Evolutionary conservation across 2,888 invertebrate species (phyloP).

Genomic region (Dromius quadrimaculatus): DNA sequence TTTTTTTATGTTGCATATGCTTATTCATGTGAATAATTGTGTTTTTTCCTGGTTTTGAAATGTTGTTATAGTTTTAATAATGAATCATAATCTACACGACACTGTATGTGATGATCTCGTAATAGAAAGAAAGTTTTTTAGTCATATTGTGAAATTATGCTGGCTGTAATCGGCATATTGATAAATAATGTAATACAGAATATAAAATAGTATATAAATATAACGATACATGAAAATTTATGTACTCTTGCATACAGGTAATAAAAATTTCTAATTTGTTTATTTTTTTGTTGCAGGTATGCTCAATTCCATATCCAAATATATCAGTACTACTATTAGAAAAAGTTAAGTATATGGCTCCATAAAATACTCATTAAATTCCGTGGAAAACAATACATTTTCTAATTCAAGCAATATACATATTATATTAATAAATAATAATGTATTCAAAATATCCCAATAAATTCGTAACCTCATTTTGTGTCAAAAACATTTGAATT

Average conservation of each 20-base stretch:
- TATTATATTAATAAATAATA: neutral
- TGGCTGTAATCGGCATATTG: neutral
- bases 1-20: slow-evolving; percentile 8
- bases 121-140: slow-evolving; percentile 7
- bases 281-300: no score
- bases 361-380: no score
- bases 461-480: neutral
- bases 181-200: no score
- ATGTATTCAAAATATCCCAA: slow-evolving; percentile 4
- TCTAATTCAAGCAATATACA: no score
- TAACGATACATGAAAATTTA: no score
- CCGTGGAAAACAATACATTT: no score
- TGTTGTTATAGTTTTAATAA: slow-evolving; percentile 20
- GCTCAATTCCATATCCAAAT: no score
- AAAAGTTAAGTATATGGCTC: no score
- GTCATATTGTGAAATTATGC: neutral
- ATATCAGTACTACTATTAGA: no score
- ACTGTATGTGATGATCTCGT: neutral
- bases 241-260: no score
- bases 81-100: neutral
- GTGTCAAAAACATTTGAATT: neutral
- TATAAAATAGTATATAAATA: no score
- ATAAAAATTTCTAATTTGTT: no score
- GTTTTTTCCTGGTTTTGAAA: slow-evolving; percentile 11
- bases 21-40: slow-evolving; percentile 4